A percentile compares a stretch with the other conserved stretches of the same genome.
Evolutionary conservation across 2,888 invertebrate species (phyloP).

Genomic region (Cheilosia vernalis): DNA sequence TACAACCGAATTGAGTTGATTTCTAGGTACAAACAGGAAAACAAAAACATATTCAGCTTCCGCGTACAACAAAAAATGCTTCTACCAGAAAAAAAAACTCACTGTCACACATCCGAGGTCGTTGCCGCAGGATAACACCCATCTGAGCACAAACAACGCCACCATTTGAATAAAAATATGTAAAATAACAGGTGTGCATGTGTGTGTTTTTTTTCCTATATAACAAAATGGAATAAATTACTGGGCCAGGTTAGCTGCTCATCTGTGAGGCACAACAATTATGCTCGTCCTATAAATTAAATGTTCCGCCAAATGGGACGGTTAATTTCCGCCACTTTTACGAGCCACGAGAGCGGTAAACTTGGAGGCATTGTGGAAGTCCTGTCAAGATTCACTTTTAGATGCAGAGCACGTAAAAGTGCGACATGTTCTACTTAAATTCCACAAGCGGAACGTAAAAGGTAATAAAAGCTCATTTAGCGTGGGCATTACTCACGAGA

Average conservation of each 20-base stretch:
- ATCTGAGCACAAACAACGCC: constrained; percentile 9
- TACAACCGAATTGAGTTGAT: constrained; percentile 5
- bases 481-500: constrained; percentile 65
- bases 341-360: constrained; percentile 47
- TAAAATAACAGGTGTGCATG: constrained; percentile 35
- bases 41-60: constrained; percentile 1
- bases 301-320: constrained; percentile 68
- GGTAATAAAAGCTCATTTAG: constrained; percentile 71
- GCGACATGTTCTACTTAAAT: constrained; percentile 66
- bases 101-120: constrained; percentile 31
- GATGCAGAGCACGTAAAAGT: constrained; percentile 65
- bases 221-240: constrained; percentile 55
- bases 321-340: constrained; percentile 71
- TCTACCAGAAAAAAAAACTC: constrained; percentile 7
- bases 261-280: constrained; percentile 55
- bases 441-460: constrained; percentile 44
- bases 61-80: constrained; percentile 3
- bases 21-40: constrained; percentile 13
- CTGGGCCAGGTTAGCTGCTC: constrained; percentile 29
- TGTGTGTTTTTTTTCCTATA: background rate
- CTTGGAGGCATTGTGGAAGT: constrained; percentile 5
- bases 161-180: constrained; percentile 40
- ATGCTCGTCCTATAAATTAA: constrained; percentile 66
- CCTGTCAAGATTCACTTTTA: constrained; percentile 35
- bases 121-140: constrained; percentile 7